Conservation (phyloP, 1,140 invertebrate species). For the Agrypnia vestita region DNA sequence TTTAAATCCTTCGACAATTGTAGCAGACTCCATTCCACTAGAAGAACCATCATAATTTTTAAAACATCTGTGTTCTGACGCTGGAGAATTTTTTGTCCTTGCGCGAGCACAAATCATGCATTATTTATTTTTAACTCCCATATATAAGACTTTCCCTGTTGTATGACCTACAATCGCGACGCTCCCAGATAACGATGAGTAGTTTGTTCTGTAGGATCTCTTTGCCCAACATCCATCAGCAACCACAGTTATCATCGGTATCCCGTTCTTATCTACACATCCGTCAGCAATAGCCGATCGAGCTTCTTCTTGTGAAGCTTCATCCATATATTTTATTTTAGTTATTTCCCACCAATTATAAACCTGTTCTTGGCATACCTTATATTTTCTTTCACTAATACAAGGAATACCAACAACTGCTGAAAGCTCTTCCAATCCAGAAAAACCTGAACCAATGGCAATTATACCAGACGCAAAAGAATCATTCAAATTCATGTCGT, state of each 20-base stretch:
- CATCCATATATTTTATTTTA: not conserved
- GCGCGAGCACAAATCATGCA: too few relatives aligned
- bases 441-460: not conserved
- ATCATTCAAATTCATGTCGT: too few relatives aligned
- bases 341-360: conserved; percentile 1
- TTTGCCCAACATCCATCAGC: not conserved
- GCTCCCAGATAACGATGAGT: not conserved
- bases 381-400: not conserved
- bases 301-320: conserved; percentile 2
- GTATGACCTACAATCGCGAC: not conserved
- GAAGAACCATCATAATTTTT: too few relatives aligned
- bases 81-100: too few relatives aligned
- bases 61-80: too few relatives aligned
- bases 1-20: conserved; percentile 67
- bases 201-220: too few relatives aligned
- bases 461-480: not conserved
- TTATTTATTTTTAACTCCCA: not conserved
- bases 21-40: conserved; percentile 64
- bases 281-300: too few relatives aligned
- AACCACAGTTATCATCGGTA: not conserved
- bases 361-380: not conserved
- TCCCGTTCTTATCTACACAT: not conserved
- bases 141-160: not conserved
- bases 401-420: not conserved
- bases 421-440: not conserved